phyloP scores from a whole-genome alignment of 2,113 vertebrate species.

The Cyanoramphus novaezelandiae region DNA sequence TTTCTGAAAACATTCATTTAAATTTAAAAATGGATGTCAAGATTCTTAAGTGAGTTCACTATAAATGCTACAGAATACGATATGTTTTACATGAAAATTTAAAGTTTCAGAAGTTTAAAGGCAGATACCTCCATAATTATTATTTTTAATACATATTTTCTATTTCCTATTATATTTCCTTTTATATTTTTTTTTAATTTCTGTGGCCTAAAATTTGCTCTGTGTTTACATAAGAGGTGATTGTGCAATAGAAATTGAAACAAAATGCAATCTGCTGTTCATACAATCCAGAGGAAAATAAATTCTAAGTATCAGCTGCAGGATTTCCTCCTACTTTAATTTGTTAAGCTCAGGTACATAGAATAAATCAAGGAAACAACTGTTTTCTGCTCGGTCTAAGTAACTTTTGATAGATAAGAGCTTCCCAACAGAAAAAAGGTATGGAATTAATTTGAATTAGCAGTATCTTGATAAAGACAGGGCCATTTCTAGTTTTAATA shows the following conservation, averaged over 20 bases:
- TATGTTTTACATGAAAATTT: not conserved
- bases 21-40: not conserved
- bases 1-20: not conserved
- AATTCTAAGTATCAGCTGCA: not conserved
- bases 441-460: not conserved
- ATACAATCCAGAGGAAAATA: not conserved
- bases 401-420: not conserved
- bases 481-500: not conserved
- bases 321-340: not conserved
- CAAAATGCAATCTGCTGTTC: not conserved
- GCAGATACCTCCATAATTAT: not conserved
- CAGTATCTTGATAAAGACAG: not conserved
- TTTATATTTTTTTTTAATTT: not conserved
- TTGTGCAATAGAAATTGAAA: not conserved
- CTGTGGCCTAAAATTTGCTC: not conserved
- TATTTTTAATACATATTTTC: not conserved
- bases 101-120: not conserved
- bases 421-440: not conserved
- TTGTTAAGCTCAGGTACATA: not conserved
- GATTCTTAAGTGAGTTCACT: not conserved
- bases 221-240: accelerated
- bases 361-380: not conserved
- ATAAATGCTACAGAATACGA: not conserved
- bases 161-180: not conserved
- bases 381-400: not conserved